Evolutionary conservation across 2,113 vertebrate species (phyloP), one percentile per base, ranked within the genome.

Genomic region (Spilogale gracilis): DNA sequence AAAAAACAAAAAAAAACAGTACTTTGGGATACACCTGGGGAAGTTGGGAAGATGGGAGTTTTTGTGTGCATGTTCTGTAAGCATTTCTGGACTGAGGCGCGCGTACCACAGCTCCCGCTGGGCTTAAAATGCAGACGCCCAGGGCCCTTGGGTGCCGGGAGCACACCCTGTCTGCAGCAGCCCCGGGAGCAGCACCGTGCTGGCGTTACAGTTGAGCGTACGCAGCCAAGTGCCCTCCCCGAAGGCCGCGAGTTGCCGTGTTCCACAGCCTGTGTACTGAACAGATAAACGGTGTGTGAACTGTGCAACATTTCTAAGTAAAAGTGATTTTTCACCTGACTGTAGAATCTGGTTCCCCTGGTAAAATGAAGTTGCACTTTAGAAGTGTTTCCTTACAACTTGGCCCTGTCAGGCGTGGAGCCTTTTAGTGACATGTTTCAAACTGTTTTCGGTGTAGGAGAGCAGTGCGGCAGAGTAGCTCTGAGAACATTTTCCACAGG

Each of bases 31-130:
- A 0, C 8, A 38, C 43, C 63, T 73, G 65, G 50, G 12, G 20
- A 48, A 89, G 32, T 86, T 48, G 79, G 65, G 60, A 84, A 74
- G 74, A 38, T 63, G 67, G 18, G 45, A 6, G 32, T 50, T 27
- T 67, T 2, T 83, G 18, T 71, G n/a, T 17, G 8, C 58, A 20
- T 8, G 32, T 50, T 38, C 13, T 7, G 10, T 23, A 38, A 17
- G 38, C 30, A 20, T 76, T 45, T 89, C 60, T 56, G 38, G 25
- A 67, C 82, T 16, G 12, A 18, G n/a, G 48, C 27, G 1, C 20
- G 1, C 1, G 0, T 9, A 2, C 21, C 30, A 1, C 48, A 17
- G 48, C 71, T 60, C 50, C 48, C 45, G 11, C 1, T 6, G 2
- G 3, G 20, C 27, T 56, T 10, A 25, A 21, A 23, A 9, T 11